Evolutionary conservation across 2,797 vertebrate species (phyloP).

Genomic region (Lutjanus argentimaculatus): DNA sequence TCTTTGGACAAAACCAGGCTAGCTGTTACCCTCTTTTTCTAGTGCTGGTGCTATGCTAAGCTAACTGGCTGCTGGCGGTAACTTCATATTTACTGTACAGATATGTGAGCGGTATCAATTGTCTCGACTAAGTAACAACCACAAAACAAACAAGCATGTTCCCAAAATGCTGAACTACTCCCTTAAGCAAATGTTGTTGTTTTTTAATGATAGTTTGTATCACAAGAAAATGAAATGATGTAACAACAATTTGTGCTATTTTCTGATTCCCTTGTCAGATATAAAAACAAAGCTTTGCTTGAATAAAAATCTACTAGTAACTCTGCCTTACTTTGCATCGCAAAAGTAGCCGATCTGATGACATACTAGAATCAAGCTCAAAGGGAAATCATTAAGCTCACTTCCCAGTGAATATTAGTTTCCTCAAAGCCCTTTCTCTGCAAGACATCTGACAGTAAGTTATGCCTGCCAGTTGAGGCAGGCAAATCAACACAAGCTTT

Average conservation of each 20-base stretch:
- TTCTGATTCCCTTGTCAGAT: neutral
- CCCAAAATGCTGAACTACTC: neutral
- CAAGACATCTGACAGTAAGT: conserved; percentile 49
- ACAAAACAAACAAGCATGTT: neutral
- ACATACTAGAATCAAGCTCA: conserved; percentile 11
- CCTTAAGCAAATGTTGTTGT: neutral
- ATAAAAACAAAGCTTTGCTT: neutral
- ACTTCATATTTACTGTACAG: neutral
- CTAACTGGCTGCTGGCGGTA: neutral
- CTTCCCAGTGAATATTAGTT: conserved; percentile 20
- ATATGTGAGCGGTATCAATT: neutral
- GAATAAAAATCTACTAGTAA: neutral
- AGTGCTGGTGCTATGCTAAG: neutral
- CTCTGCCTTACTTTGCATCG: neutral
- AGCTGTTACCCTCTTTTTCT: neutral
- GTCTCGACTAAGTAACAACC: neutral
- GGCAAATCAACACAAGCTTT: conserved; percentile 44
- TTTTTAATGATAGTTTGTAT: too few relatives aligned
- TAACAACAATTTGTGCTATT: neutral
- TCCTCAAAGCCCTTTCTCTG: conserved; percentile 34
- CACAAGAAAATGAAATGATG: neutral
- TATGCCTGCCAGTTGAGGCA: conserved; percentile 46
- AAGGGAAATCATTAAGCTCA: conserved; percentile 10
- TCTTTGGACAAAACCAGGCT: neutral
- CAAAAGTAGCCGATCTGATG: conserved; percentile 4